Base-by-base conservation (phyloP, 2,797 vertebrate genomes). In the Orestias chungarensis region DNA sequence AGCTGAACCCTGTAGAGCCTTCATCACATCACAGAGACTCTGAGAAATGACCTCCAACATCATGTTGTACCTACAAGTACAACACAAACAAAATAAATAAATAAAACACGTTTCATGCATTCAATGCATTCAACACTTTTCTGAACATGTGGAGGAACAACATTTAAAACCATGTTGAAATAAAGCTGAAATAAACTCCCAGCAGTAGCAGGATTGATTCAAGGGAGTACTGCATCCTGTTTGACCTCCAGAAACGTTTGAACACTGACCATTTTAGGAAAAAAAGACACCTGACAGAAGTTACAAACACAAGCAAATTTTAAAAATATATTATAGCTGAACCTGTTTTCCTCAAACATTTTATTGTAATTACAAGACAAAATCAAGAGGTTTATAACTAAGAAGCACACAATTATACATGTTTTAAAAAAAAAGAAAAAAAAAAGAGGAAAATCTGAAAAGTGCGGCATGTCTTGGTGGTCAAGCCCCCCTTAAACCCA, bases 1-100 rank as follows among this genome's bases (percentile, higher is more conserved):
- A 0, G 96, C 95, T 75, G 95, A 93, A 82, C 96, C 96, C 80
- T 96, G 96, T 68, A 97, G 93, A 64, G 97, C 97, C 86, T 97
- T 97, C 71, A 96, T 90, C 59, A 97, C 86, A 78, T 98, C 96
- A 57, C 80, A 43, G 40, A 98, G 93, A 3, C 94, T 95, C 78
- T 85, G 90, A 40, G 91, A 93, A 84, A 97, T 95, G 71, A 94
- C 93, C 23, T 70, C 79, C 54, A 97, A 90, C 79, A 98, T 89
- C 71, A 83, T 94, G 87, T 98, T 97, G 79, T 97, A 97, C 90
- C 97, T 99, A 78, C n/a, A 75, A 55, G 75, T 43, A 75, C 47
- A 67, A 33, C 23, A 7, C 65, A 1, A 43, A 3, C 42, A 75
- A 8, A 31, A n/a, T n/a, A n/a, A n/a, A n/a, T n/a, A n/a, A 57